Conservation (phyloP, 2,888 invertebrate genomes). For the Caenorhabditis auriculariae region DNA sequence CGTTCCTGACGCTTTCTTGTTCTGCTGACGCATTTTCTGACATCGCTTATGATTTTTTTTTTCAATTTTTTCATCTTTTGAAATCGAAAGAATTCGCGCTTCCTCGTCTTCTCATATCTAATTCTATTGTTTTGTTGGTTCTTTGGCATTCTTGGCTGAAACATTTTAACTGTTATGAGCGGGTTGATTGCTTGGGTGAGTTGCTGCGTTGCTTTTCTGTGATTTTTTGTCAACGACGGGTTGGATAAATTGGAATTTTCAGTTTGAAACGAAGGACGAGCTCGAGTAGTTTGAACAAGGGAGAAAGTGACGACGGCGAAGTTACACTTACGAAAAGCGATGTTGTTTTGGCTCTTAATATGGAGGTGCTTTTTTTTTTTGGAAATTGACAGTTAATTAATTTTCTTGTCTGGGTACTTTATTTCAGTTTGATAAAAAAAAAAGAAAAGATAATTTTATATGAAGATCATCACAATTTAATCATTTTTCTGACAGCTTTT, state of each 20-base stretch:
- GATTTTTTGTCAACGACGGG: background rate
- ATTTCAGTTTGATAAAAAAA: background rate
- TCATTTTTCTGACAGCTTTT: background rate
- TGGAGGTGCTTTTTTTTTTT: slow-evolving; percentile 75
- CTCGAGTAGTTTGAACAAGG: slow-evolving; percentile 71
- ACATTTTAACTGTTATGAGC: background rate
- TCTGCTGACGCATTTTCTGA: background rate
- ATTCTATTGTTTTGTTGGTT: slow-evolving; percentile 10
- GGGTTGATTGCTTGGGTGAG: no score
- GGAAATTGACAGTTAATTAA: slow-evolving; percentile 68
- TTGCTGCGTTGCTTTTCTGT: no score
- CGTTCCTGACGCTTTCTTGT: background rate
- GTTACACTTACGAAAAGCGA: slow-evolving; percentile 95
- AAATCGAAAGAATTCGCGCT: slow-evolving; percentile 11
- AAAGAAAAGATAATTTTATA: background rate
- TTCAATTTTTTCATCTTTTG: slow-evolving; percentile 4
- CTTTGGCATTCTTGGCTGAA: slow-evolving; percentile 7
- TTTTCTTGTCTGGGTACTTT: slow-evolving; percentile 70
- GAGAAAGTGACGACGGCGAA: slow-evolving; percentile 90
- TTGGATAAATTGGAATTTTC: slow-evolving; percentile 29
- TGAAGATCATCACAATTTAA: background rate
- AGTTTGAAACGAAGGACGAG: slow-evolving; percentile 63
- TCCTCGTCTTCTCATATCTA: slow-evolving; percentile 9
- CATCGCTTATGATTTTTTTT: slow-evolving; percentile 12
- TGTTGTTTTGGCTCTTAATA: slow-evolving; percentile 75